These are phyloP conservation scores for Octodon degus DNA, from an alignment of 2,113 vertebrate species.

Conservation along the genomic window DNA sequence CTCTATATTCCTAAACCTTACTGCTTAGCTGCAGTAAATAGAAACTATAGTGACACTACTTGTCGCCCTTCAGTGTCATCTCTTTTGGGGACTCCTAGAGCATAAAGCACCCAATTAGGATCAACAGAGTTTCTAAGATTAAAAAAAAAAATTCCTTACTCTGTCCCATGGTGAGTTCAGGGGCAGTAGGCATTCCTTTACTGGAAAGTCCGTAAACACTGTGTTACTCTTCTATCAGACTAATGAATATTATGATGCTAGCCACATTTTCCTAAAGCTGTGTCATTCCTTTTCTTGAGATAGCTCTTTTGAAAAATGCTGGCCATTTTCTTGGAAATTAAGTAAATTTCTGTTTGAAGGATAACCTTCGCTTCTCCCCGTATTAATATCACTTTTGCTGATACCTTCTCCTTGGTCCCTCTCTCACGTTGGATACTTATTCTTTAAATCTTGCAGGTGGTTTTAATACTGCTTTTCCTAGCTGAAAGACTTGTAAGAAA, in stretches of 20 bases:
- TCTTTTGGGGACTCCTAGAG: not conserved
- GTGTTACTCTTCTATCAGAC: not conserved
- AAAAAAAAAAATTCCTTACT: constrained; percentile 10
- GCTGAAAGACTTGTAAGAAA: constrained; percentile 9
- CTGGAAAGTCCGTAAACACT: not conserved
- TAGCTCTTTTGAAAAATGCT: not conserved
- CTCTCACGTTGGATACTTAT: not conserved
- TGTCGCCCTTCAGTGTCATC: not conserved
- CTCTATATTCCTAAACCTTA: not conserved
- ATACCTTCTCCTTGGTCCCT: not conserved
- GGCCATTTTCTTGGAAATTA: not conserved
- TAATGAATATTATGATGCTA: not conserved
- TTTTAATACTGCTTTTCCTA: constrained; percentile 26
- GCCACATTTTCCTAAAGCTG: not conserved
- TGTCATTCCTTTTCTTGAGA: not conserved
- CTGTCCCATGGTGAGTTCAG: not conserved
- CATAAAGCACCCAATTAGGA: constrained; percentile 31
- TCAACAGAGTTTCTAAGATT: constrained; percentile 25
- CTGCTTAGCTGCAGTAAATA: not conserved
- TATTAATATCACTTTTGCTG: not conserved
- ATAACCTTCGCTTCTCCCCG: accelerated
- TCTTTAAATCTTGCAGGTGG: not conserved
- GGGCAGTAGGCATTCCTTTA: not conserved
- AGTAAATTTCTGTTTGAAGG: not conserved
- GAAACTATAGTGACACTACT: not conserved